Percentiles rank a stretch among this genome's conserved stretches.
Evolutionary conservation across 2,113 vertebrate genomes (phyloP).

Genomic region (Cettia cetti): DNA sequence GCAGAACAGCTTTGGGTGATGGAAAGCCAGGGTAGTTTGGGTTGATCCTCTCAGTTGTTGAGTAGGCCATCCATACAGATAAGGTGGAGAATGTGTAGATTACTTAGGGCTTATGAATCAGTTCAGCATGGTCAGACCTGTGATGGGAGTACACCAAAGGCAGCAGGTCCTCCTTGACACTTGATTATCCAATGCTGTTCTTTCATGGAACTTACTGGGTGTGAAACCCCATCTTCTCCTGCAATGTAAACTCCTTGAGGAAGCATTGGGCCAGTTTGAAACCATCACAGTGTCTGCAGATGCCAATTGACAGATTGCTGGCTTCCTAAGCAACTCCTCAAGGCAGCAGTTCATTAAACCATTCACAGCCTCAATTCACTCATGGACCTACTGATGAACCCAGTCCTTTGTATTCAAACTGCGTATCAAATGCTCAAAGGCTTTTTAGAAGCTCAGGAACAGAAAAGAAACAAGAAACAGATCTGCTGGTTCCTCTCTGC

Average conservation of each 20-base stretch:
- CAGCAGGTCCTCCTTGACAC: neutral
- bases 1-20: neutral
- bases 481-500: neutral
- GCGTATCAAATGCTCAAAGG: neutral
- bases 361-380: neutral
- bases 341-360: neutral
- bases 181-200: neutral
- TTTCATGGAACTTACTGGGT: neutral
- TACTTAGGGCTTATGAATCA: neutral
- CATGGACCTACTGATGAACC: fast-evolving
- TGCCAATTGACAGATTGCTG: neutral
- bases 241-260: neutral
- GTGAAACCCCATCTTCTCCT: neutral
- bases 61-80: neutral
- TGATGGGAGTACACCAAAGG: neutral
- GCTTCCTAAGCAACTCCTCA: neutral
- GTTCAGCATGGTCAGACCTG: neutral
- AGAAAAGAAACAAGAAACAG: neutral
- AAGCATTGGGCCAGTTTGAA: neutral
- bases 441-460: neutral
- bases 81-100: neutral
- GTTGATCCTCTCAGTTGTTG: neutral
- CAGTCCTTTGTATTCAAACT: neutral
- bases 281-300: neutral
- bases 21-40: neutral